These are phyloP conservation scores for Scaptomyza graminum DNA, from an alignment of 1,140 invertebrate genomes.

Conservation along the genomic window DNA sequence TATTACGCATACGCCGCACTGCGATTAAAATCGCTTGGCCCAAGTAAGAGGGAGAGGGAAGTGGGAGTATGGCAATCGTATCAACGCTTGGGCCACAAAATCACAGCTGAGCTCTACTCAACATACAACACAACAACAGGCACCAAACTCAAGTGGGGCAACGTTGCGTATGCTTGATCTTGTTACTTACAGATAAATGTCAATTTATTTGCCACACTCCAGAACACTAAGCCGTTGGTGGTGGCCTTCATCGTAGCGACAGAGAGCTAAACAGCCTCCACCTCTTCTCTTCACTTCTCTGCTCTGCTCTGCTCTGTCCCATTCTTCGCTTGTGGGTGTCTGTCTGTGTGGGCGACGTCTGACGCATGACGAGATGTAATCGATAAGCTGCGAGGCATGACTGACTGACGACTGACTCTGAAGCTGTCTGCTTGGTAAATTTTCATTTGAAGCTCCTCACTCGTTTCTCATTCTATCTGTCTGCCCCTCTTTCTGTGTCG, in stretches of 20 bases:
- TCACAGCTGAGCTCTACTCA: constrained; percentile 37
- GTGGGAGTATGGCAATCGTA: constrained; percentile 47
- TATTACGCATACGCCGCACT: constrained; percentile 48
- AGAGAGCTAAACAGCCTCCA: background rate
- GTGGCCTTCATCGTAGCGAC: constrained; percentile 34
- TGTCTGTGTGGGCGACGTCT: constrained; percentile 20
- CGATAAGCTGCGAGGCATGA: constrained; percentile 67
- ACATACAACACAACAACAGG: constrained; percentile 7
- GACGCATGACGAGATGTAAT: constrained; percentile 65
- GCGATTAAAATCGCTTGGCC: constrained; percentile 43
- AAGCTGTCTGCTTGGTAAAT: constrained; percentile 54
- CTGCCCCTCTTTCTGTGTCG: constrained; percentile 2
- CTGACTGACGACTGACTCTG: constrained; percentile 23
- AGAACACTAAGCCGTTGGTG: constrained; percentile 69
- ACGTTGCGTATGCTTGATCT: constrained; percentile 77
- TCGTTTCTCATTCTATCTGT: background rate
- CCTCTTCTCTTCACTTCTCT: background rate
- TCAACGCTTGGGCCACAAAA: constrained; percentile 42
- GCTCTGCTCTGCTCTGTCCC: no score
- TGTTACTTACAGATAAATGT: constrained; percentile 80
- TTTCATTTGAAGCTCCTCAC: constrained; percentile 57
- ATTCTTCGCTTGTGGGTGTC: background rate
- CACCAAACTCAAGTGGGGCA: constrained; percentile 38
- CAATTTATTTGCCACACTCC: constrained; percentile 81
- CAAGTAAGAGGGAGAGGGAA: constrained; percentile 11